Base-by-base conservation (phyloP, 2,113 vertebrate species). In the Climacteris rufus region DNA sequence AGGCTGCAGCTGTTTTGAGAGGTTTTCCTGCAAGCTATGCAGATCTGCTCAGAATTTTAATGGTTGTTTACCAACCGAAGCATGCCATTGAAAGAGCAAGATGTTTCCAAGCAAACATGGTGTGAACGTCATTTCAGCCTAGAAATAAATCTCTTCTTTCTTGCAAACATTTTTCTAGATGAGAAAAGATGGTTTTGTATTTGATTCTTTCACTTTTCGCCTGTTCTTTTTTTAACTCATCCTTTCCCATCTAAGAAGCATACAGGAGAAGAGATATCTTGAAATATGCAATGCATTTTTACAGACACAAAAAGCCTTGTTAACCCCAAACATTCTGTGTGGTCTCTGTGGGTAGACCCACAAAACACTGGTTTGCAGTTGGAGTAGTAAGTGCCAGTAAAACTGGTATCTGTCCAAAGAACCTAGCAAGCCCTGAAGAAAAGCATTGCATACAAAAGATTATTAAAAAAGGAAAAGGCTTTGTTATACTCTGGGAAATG, bases 41-140 rank as follows among this genome's bases (percentile, higher is more conserved):
- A 93, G 97, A 97, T 96, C 97, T 97, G 97, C 96, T 94, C 94
- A 94, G 97, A 97, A 97, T 97, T 95, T 94, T 97, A 97, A 96
- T 97, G 91, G 78, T 80, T 96, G 94, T 95, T 97, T 96, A 95
- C 95, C 93, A 95, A 93, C 72, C 84, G 81, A 93, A 84, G 35
- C 66, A 75, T 84, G 86, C 94, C 92, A 94, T 52, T 68, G 85
- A 87, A 97, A 97, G 60, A 92, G 92, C 83, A 96, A 76, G 94
- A 86, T 24, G 25, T 95, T 88, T 97, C 77, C 88, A 88, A 91
- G 92, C 94, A 93, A 95, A 96, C 80, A 90, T 91, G 70, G 78
- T 95, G 89, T 76, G 83, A 95, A 89, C 4, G 3, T 83, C 86
- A 93, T 84, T 95, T 92, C 89, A 75, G 64, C 64, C 84, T 87